Evolutionary conservation across 2,113 vertebrate species (phyloP), one percentile per base, ranked within the genome.

Genomic region (Notarius quadriscutis): DNA sequence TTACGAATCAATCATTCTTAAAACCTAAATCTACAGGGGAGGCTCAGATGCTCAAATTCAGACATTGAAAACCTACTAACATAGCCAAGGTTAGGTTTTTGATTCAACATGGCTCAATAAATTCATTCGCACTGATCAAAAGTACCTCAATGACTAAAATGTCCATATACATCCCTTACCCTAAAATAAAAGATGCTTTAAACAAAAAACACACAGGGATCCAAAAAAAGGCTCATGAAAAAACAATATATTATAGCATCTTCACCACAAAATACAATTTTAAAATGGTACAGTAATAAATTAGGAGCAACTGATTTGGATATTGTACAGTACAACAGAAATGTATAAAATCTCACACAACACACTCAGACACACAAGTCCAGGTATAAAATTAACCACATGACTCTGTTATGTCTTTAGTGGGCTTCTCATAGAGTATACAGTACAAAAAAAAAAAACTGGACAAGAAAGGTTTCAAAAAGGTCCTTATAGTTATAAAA

Each of bases 211-310:
- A 69, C 48, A 55, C n/a, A 50, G 0, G 6, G 1, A 34, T 41
- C 18, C 27, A 34, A 62, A 34, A 9, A 41, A 81, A 41, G 9
- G 8, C 30, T 81, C 17, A 41, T 22, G 12, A 85, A 67, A 85
- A 67, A 65, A 86, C 60, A 71, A 86, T 86, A 86, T 86, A 86
- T 86, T 86, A 86, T 80, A 60, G 60, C 57, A 69, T 81, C 71
- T 86, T 71, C 63, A 86, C 63, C 50, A 81, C 53, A 81, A 67
- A 69, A 74, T 53, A 80, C 84, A 86, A 34, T 55, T 67, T 71
- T 71, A 55, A 86, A 81, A 58, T 30, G 48, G 74, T 57, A 81
- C 65, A 41, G 75, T 69, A 86, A 86, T 86, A 86, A 86, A 86
- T 84, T 88, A 84, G 53, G 25, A 77, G 5, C 58, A 41, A 55